phyloP scores from a whole-genome alignment of 30 jellyfish, hydroid and myxozoan species.

The Aurelia aurita complex sp. Pacific region DNA sequence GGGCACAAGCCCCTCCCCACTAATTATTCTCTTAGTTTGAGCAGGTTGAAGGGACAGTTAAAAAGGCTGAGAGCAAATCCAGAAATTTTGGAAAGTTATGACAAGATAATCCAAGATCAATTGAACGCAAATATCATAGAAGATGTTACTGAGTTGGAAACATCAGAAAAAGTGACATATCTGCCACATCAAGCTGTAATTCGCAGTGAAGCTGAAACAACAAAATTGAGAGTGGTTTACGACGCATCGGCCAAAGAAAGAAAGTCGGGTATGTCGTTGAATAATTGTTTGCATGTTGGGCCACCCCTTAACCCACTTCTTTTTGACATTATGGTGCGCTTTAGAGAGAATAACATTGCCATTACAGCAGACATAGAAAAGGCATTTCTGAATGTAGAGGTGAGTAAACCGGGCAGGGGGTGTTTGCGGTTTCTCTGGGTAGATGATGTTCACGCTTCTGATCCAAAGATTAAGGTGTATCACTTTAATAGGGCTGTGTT shows the following conservation, averaged over 20 bases:
- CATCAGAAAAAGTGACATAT: constrained; percentile 14
- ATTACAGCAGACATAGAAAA: background rate
- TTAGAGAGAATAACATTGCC: background rate
- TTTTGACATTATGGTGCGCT: constrained; percentile 3
- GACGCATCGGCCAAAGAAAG: constrained; percentile 7
- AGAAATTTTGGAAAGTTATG: background rate
- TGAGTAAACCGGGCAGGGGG: no score
- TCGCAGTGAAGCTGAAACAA: constrained; percentile 47
- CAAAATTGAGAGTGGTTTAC: constrained; percentile 20
- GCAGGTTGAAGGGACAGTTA: constrained; percentile 10
- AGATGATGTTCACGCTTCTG: background rate
- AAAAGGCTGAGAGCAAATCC: constrained; percentile 8
- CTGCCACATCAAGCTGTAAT: constrained; percentile 55
- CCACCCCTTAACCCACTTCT: constrained; percentile 17
- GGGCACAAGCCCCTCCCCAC: background rate
- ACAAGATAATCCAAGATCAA: constrained; percentile 13
- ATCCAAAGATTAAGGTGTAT: background rate
- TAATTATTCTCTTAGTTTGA: constrained; percentile 27
- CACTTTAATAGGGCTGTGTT: background rate
- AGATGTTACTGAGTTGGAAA: constrained; percentile 14
- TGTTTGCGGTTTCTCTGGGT: no score
- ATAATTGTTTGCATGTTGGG: constrained; percentile 43
- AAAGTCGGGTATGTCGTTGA: constrained; percentile 11
- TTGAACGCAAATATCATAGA: constrained; percentile 13
- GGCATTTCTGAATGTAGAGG: no score